Percentiles rank a stretch among this genome's conserved stretches.
Evolutionary conservation across 2,888 invertebrate species (phyloP).

Genomic region (Luperina testacea): DNA sequence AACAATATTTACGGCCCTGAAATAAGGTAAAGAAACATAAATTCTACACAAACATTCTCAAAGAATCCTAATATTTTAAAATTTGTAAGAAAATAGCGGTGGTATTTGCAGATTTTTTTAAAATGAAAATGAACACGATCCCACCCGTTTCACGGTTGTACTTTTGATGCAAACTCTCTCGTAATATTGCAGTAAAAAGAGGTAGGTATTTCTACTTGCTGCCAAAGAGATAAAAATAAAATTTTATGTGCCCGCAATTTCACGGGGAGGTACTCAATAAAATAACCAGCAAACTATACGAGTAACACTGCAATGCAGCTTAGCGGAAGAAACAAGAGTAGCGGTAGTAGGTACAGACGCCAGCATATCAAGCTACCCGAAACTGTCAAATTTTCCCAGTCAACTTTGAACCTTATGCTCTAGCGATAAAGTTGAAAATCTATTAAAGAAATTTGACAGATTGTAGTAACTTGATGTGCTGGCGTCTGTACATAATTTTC

Average conservation of each 20-base stretch:
- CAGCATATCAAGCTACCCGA: too few species aligned
- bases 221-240: slow-evolving; percentile 1
- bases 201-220: neutral
- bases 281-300: neutral
- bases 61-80: neutral
- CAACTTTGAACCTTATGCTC: too few species aligned
- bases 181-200: neutral
- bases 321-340: neutral
- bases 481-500: too few species aligned
- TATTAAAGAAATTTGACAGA: too few species aligned
- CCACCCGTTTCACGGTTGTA: neutral
- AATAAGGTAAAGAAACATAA: neutral
- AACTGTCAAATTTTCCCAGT: too few species aligned
- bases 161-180: neutral
- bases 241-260: neutral
- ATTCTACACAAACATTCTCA: neutral
- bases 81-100: neutral
- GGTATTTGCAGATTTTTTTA: neutral
- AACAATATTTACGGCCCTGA: neutral
- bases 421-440: too few species aligned
- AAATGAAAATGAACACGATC: neutral
- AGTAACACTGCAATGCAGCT: slow-evolving; percentile 5
- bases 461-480: too few species aligned
- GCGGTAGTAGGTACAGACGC: too few species aligned
- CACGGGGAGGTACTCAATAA: slow-evolving; percentile 8